A percentile compares a stretch with the other conserved stretches of the same genome.
These are phyloP conservation scores for Drosophila nigrodunni DNA, from an alignment of 1,140 invertebrate genomes.

Conservation along the genomic window DNA sequence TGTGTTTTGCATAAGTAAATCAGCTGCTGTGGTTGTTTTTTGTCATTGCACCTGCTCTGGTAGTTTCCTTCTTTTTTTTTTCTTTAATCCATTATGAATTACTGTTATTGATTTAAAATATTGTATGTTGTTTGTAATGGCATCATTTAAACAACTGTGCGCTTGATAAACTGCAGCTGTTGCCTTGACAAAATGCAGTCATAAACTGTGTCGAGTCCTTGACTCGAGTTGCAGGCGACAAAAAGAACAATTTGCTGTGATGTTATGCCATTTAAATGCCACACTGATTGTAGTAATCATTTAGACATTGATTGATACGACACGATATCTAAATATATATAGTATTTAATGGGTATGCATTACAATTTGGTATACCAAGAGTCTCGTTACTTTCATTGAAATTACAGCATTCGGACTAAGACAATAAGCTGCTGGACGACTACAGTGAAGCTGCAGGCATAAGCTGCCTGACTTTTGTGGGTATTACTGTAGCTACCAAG, in stretches of 20 bases:
- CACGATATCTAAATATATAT: background rate
- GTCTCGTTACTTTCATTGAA: constrained; percentile 20
- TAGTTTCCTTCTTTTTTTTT: constrained; percentile 5
- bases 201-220: constrained; percentile 10
- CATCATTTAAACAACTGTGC: constrained; percentile 1
- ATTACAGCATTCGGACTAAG: constrained; percentile 7
- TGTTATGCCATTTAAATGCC: background rate
- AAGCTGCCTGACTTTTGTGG: background rate
- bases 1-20: constrained; percentile 20
- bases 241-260: background rate
- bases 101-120: constrained; percentile 3
- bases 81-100: constrained; percentile 18
- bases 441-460: background rate
- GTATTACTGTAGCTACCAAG: background rate
- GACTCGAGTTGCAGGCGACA: background rate
- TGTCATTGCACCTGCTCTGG: background rate
- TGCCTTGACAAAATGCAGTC: constrained; percentile 15
- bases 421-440: constrained; percentile 24
- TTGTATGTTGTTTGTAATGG: background rate
- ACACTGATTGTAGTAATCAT: background rate
- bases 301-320: constrained; percentile 5
- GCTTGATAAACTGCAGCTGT: constrained; percentile 1
- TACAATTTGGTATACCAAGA: background rate
- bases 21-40: constrained; percentile 6
- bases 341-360: background rate